Conservation (phyloP, 2,797 vertebrate genomes). For the Sebastes minor region DNA sequence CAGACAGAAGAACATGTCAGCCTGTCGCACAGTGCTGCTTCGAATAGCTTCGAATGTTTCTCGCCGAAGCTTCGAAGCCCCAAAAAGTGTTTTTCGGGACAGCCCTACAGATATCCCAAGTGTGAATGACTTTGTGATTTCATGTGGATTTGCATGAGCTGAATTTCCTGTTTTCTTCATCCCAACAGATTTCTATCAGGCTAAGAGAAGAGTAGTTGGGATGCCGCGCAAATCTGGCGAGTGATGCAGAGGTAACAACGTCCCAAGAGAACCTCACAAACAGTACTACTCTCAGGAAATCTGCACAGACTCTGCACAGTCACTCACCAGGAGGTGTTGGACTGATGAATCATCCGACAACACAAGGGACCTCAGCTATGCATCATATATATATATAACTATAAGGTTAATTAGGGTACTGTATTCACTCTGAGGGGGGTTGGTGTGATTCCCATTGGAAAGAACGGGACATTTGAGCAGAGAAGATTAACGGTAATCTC, state of each 20-base stretch:
- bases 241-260: conserved; percentile 68
- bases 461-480: conserved; percentile 56
- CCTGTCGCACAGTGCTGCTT: no score
- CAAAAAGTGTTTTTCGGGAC: no score
- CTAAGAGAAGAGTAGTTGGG: conserved; percentile 83
- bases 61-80: no score
- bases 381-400: not conserved
- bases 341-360: conserved; percentile 17
- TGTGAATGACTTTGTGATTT: not conserved
- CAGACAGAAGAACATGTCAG: no score
- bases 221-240: conserved; percentile 81
- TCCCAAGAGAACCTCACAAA: conserved; percentile 25
- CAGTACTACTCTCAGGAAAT: conserved; percentile 61
- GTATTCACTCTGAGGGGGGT: conserved; percentile 32
- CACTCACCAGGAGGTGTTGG: not conserved
- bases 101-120: no score
- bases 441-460: conserved; percentile 23
- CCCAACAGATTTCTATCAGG: conserved; percentile 90
- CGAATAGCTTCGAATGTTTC: no score
- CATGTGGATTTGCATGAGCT: not conserved
- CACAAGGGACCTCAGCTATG: conserved; percentile 46
- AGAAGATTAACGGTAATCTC: conserved; percentile 68
- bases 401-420: conserved; percentile 56
- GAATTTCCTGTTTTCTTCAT: conserved; percentile 27
- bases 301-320: conserved; percentile 43